Percentiles rank a stretch among this genome's conserved stretches.
Evolutionary conservation across 2,113 vertebrate species (phyloP).

Genomic region (Bos javanicus): DNA sequence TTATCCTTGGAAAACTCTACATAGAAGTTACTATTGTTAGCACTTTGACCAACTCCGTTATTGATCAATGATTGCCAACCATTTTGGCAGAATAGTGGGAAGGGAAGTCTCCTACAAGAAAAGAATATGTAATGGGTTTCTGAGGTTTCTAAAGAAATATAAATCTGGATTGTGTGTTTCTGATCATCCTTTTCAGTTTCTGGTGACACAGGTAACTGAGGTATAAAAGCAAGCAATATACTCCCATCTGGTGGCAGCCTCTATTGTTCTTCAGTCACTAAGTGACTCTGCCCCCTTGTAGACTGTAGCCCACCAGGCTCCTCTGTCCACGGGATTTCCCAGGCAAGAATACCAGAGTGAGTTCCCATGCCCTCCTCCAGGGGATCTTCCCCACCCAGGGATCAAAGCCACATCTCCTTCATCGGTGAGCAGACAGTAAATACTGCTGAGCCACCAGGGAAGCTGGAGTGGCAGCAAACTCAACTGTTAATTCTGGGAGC

Average conservation of each 20-base stretch:
- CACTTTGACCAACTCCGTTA: neutral
- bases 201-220: neutral
- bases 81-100: neutral
- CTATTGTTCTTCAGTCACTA: neutral
- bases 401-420: neutral
- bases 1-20: neutral
- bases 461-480: neutral
- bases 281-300: neutral
- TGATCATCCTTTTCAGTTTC: neutral
- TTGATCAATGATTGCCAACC: neutral
- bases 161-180: neutral
- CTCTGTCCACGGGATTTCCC: neutral
- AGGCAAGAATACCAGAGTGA: neutral
- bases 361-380: neutral
- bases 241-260: neutral
- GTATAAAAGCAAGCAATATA: neutral
- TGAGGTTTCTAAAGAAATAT: neutral
- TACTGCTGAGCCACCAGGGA: neutral
- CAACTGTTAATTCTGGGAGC: neutral
- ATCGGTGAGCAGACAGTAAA: rapidly evolving
- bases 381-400: neutral
- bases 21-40: neutral
- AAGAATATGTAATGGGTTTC: neutral
- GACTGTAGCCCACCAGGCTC: neutral
- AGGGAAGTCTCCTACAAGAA: neutral